Percentiles rank a stretch among this genome's conserved stretches.
phyloP scores from a whole-genome alignment of 2,797 vertebrate species.

The Cossypha caffra region DNA sequence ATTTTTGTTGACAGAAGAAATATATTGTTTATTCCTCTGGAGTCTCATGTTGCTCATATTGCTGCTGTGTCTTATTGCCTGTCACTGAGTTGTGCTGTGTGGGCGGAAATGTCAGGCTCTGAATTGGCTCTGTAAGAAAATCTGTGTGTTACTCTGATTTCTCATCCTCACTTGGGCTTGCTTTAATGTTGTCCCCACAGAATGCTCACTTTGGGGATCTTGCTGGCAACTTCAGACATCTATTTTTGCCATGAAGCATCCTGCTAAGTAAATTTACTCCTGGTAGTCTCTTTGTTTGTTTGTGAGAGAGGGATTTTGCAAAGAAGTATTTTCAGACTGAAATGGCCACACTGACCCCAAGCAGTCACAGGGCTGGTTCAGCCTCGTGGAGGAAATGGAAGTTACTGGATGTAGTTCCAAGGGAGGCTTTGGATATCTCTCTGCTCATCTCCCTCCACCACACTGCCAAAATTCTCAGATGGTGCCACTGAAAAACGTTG shows the following conservation, averaged over 20 bases:
- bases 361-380: background rate
- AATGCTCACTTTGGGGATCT: background rate
- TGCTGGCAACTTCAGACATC: background rate
- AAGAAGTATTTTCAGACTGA: background rate
- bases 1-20: conserved; percentile 34
- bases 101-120: conserved; percentile 34
- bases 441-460: background rate
- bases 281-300: background rate
- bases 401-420: background rate
- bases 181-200: background rate
- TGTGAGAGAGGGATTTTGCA: background rate
- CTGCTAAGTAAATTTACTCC: background rate
- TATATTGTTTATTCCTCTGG: conserved; percentile 21
- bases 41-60: conserved; percentile 24
- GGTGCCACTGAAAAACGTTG: background rate
- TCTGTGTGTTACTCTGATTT: background rate
- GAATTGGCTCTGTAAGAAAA: conserved; percentile 3
- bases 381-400: background rate
- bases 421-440: background rate
- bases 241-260: background rate
- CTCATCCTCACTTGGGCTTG: background rate
- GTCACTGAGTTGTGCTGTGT: conserved; percentile 30
- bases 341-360: background rate
- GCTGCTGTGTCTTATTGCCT: conserved; percentile 33
- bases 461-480: background rate